Evolutionary conservation across 2,113 vertebrate genomes (phyloP).

Genomic region (Cisticola juncidis): DNA sequence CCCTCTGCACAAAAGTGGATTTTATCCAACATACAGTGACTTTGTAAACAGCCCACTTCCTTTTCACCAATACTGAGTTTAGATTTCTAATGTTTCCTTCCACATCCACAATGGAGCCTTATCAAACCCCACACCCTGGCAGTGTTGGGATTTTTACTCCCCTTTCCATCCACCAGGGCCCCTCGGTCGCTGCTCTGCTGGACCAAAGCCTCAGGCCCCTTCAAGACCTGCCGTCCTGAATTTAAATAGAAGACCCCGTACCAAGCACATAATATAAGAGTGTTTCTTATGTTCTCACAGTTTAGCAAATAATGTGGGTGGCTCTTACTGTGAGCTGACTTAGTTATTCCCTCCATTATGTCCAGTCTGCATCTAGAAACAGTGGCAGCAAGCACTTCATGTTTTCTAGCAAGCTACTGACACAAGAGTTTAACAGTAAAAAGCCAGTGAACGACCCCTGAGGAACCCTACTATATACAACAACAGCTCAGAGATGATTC

Average conservation of each 20-base stretch:
- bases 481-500: background rate
- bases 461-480: background rate
- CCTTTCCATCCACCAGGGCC: background rate
- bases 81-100: background rate
- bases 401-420: background rate
- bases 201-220: background rate
- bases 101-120: background rate
- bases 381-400: background rate
- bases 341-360: background rate
- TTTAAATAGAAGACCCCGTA: background rate
- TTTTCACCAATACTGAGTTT: background rate
- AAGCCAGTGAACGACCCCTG: background rate
- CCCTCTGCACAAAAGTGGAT: slow-evolving; percentile 46
- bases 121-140: background rate
- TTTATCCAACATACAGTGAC: background rate
- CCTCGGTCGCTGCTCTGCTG: background rate
- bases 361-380: background rate
- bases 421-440: background rate
- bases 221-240: background rate
- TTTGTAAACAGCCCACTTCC: slow-evolving; percentile 39
- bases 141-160: background rate
- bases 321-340: background rate
- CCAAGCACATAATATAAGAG: background rate
- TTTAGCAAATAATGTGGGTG: background rate
- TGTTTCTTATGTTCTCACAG: fast-evolving